phyloP scores from a whole-genome alignment of 1,140 invertebrate genomes.

The Drosophila grimshawi region DNA sequence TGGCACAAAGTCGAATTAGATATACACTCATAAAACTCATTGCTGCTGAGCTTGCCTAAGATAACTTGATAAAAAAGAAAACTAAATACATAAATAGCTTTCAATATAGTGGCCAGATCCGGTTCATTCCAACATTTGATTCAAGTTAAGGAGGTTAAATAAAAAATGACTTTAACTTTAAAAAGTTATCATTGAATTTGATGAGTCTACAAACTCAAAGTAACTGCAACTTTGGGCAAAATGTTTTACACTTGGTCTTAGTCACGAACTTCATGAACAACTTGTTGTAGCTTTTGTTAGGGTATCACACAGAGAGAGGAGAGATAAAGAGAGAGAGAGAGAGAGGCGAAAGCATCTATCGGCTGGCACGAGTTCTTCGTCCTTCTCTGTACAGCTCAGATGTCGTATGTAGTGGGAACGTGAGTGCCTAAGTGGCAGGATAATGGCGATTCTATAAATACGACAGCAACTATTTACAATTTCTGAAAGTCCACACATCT shows the following conservation, averaged over 20 bases:
- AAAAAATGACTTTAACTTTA: too few species aligned
- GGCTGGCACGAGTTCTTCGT: not conserved
- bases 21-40: not conserved
- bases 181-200: too few species aligned
- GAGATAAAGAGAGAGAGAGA: not conserved
- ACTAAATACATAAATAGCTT: too few species aligned
- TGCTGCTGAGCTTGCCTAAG: not conserved
- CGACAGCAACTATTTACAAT: not conserved
- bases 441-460: not conserved
- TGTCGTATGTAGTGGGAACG: not conserved
- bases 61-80: too few species aligned
- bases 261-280: not conserved
- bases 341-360: not conserved
- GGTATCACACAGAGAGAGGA: not conserved
- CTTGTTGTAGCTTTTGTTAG: not conserved
- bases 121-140: too few species aligned
- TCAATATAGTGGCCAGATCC: too few species aligned
- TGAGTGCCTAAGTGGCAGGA: not conserved
- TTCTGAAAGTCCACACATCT: not conserved
- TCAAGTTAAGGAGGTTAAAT: too few species aligned
- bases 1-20: not conserved
- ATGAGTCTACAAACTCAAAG: too few species aligned
- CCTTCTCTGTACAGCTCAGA: not conserved
- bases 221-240: too few species aligned
- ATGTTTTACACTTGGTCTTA: not conserved